Base-by-base conservation (phyloP, 1,140 invertebrate genomes). In the Lordiphosa mommai region DNA sequence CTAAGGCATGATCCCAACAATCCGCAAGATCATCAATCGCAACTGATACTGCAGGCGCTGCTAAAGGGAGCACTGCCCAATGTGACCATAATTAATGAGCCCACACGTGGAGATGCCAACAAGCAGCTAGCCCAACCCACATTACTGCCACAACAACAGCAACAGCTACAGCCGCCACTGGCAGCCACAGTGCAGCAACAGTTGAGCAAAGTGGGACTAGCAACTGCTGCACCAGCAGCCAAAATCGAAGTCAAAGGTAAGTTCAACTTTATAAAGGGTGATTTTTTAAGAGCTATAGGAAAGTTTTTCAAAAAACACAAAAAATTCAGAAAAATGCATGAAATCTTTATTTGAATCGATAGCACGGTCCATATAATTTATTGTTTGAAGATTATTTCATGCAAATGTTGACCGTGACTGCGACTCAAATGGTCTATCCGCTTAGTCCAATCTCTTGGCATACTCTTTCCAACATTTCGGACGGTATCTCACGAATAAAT, bases 11-110 rank as follows among this genome's bases (percentile, higher is more conserved):
- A 89, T 70, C 85, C 88, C 5, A 89, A 88, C 60, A 68, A 72
- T 40, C 86, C 85, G 4, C 88, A 89, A 48, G 88, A 89, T 58
- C 73, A 87, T 33, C 88, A 89, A 33, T 89, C 88, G 17, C 88
- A 89, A 56, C 52, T 88, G 0, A 88, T 89, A 32, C 29, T 89
- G 33, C 88, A 89, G 38, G 88, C 88, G 1, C 53, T 89, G 49
- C 50, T 89, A 5, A 89, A 87, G 32, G 88, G 88, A 1, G 86
- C 88, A 1, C 43, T 89, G 47, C 86, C 86, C 38, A 89, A 89
- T 67, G 67, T 89, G 8, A 88, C 88, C 17, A 88, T 89, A n/a
- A 87, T 89, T 40, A 89, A 88, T 52, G 88, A 89, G 34, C 85
- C 88, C 7, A 79, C 77, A 1, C 74, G 77, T 6, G 47, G 84